phyloP scores from a whole-genome alignment of 2,113 vertebrate species.

The Ailurus styani region DNA sequence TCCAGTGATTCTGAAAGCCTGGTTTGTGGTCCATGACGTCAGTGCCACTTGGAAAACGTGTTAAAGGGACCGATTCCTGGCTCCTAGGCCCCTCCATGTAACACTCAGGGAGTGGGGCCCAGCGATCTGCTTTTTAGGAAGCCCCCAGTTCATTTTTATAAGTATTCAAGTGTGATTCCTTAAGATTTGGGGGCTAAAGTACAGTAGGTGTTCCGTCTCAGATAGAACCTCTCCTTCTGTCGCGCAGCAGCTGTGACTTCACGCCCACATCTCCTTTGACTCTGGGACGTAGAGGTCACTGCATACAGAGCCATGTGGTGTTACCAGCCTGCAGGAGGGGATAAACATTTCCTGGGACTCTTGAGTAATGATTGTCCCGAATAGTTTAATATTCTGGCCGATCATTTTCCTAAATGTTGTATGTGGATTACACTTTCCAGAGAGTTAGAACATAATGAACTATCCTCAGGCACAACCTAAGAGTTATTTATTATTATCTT shows the following conservation, averaged over 20 bases:
- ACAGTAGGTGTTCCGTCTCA: rapidly evolving
- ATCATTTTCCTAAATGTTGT: background rate
- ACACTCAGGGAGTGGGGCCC: background rate
- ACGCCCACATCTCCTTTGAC: background rate
- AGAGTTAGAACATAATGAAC: background rate
- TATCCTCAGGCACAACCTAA: too few relatives aligned
- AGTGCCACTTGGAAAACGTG: background rate
- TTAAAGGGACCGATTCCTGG: background rate
- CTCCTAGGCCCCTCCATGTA: background rate
- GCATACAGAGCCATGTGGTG: rapidly evolving
- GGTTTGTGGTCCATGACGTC: background rate
- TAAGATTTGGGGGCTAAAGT: background rate
- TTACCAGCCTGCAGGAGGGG: rapidly evolving
- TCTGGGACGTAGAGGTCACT: background rate
- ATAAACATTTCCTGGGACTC: background rate
- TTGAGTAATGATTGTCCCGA: background rate
- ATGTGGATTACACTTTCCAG: background rate
- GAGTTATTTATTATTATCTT: background rate
- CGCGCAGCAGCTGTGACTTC: background rate
- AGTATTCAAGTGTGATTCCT: background rate
- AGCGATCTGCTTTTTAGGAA: background rate
- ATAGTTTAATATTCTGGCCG: background rate
- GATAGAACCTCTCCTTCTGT: background rate
- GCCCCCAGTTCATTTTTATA: background rate
- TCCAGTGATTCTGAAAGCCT: background rate